A percentile compares a stretch with the other conserved stretches of the same genome.
Conservation (phyloP, 2,797 vertebrate species). For the Phoebastria nigripes region DNA sequence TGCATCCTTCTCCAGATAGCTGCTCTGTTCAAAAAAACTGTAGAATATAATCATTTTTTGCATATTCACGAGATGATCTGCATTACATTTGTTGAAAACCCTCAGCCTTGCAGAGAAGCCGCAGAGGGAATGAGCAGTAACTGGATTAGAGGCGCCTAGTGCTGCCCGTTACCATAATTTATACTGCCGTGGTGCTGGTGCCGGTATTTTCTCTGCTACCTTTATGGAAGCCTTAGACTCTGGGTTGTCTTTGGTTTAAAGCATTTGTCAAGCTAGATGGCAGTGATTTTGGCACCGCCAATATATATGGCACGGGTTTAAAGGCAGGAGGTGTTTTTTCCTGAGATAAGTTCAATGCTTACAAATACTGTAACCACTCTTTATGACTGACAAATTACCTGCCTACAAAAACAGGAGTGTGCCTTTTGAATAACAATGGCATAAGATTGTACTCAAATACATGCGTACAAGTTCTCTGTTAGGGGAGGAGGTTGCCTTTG, state of each 20-base stretch:
- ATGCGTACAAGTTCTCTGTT: not conserved
- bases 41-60: not conserved
- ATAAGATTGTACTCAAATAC: not conserved
- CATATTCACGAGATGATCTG: accelerated
- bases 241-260: not conserved
- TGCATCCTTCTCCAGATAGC: not conserved
- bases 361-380: not conserved
- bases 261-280: accelerated
- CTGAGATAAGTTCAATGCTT: not conserved
- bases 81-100: not conserved
- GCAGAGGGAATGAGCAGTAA: accelerated
- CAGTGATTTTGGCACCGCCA: not conserved
- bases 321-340: not conserved
- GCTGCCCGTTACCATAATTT: accelerated
- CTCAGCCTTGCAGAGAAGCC: not conserved
- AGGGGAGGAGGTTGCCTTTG: not conserved
- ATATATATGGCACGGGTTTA: accelerated
- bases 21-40: not conserved
- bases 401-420: not conserved
- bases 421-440: not conserved
- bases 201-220: not conserved
- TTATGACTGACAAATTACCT: not conserved
- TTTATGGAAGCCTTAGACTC: not conserved
- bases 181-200: not conserved
- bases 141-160: not conserved